Percentiles rank a stretch among this genome's conserved stretches.
Evolutionary conservation across 2,888 invertebrate species (phyloP).

Genomic region (Anoncus sp.): DNA sequence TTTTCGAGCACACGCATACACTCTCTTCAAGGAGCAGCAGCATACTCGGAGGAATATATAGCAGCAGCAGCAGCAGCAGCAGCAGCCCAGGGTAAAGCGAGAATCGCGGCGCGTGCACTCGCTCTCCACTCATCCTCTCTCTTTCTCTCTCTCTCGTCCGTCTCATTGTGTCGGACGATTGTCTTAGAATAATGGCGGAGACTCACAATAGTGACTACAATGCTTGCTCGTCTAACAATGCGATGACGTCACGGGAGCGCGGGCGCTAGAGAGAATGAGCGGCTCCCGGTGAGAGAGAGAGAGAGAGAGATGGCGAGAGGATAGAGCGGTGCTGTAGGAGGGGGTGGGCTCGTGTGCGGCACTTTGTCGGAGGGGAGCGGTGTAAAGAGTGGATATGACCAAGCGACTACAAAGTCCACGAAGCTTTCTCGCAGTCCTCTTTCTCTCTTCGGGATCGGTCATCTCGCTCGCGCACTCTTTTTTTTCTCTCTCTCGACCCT

Average conservation of each 20-base stretch:
- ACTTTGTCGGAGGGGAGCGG: not conserved
- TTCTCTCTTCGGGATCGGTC: conserved; percentile 54
- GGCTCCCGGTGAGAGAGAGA: conserved; percentile 15
- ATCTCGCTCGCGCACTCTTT: conserved; percentile 14
- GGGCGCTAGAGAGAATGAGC: conserved; percentile 34
- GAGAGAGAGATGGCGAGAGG: not conserved
- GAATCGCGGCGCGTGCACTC: conserved; percentile 63
- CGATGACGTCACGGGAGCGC: conserved; percentile 80
- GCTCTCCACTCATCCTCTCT: conserved; percentile 76
- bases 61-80: too few species aligned
- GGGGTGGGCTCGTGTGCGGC: conserved; percentile 56
- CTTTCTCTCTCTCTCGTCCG: conserved; percentile 78
- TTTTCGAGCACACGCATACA: too few species aligned
- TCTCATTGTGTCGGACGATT: conserved; percentile 83
- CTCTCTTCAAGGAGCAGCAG: not conserved
- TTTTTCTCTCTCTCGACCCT: conserved; percentile 20
- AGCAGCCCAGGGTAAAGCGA: conserved; percentile 58
- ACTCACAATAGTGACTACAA: conserved; percentile 84
- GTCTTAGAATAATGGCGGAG: conserved; percentile 83
- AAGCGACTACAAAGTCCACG: conserved; percentile 61
- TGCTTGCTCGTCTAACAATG: conserved; percentile 83
- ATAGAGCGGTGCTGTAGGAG: not conserved
- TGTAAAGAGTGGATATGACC: conserved; percentile 76
- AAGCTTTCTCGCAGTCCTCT: conserved; percentile 15
- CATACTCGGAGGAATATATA: conserved; percentile 52